These are phyloP conservation scores for Apodemia duryi DNA, from an alignment of 2,888 invertebrate genomes.

Conservation along the genomic window DNA sequence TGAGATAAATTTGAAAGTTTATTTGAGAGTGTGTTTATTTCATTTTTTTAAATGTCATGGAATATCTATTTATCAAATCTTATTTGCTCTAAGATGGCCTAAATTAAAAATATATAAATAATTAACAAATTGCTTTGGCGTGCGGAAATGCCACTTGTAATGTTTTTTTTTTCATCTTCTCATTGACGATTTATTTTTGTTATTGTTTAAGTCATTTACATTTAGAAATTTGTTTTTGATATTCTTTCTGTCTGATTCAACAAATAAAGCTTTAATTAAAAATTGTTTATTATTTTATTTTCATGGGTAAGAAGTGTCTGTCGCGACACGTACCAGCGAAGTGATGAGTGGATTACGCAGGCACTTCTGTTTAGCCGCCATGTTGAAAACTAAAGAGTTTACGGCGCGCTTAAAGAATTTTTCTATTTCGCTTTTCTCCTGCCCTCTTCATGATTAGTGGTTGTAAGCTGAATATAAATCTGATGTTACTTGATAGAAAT, in stretches of 20 bases:
- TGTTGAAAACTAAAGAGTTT: constrained; percentile 52
- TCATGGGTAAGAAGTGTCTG: constrained; percentile 42
- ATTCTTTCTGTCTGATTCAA: not conserved
- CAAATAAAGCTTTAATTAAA: not conserved
- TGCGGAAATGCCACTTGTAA: too few species aligned
- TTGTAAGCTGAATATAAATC: constrained; percentile 27
- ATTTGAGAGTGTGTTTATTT: too few species aligned
- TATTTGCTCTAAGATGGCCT: too few species aligned
- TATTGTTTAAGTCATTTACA: not conserved
- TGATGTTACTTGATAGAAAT: constrained; percentile 14
- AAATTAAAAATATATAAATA: too few species aligned
- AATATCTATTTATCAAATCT: too few species aligned
- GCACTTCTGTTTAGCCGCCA: constrained; percentile 48
- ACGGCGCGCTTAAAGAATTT: constrained; percentile 41
- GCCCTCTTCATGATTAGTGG: constrained; percentile 39
- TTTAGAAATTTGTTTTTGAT: not conserved
- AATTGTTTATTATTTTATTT: constrained; percentile 29
- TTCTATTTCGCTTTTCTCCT: constrained; percentile 41
- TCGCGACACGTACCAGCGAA: constrained; percentile 46
- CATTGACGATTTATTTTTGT: too few species aligned
- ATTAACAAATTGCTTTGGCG: too few species aligned
- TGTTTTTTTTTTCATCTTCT: too few species aligned
- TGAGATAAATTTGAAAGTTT: too few species aligned
- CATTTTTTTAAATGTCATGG: too few species aligned
- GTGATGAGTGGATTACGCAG: constrained; percentile 43